phyloP scores from a whole-genome alignment of 2,888 invertebrate species.

The Cacoxenus indagator region DNA sequence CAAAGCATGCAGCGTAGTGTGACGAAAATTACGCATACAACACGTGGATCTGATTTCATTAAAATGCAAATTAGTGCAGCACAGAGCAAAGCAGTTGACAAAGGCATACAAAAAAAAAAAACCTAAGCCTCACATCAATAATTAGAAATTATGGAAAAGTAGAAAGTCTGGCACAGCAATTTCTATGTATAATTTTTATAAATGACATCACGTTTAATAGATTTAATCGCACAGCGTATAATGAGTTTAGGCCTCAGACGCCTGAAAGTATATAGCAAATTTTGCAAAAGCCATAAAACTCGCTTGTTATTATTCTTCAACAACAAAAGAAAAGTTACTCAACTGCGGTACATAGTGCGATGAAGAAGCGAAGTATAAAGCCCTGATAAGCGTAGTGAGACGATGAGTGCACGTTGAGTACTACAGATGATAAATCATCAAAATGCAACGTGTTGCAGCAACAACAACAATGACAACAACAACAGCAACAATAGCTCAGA shows the following conservation, averaged over 20 bases:
- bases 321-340: neutral
- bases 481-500: neutral
- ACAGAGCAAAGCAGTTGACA: neutral
- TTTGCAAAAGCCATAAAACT: no score
- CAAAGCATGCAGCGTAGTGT: neutral
- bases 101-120: conserved; percentile 12
- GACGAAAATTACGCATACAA: neutral
- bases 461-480: neutral
- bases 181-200: no score
- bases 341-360: neutral
- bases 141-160: no score
- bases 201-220: neutral
- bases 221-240: no score
- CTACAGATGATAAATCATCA: conserved; percentile 54
- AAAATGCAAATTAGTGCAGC: neutral
- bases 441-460: conserved; percentile 50
- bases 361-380: conserved; percentile 20
- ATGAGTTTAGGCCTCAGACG: no score
- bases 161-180: no score
- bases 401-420: neutral
- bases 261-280: neutral
- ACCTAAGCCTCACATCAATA: conserved; percentile 33
- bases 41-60: neutral
- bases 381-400: conserved; percentile 42
- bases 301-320: no score